Conservation (phyloP, 1,140 invertebrate species). For the Sycophaga agraensis region DNA sequence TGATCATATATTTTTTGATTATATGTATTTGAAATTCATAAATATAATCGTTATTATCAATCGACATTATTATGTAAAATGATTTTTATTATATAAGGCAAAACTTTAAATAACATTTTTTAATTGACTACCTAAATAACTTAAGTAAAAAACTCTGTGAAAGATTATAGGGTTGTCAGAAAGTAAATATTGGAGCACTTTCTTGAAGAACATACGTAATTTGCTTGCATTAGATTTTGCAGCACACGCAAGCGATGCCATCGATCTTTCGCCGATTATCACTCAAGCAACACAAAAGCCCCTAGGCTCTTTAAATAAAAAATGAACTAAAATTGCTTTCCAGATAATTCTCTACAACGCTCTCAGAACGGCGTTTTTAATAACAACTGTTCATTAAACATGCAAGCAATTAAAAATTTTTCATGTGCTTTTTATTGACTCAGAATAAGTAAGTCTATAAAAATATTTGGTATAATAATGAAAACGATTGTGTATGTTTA, state of each 20-base stretch:
- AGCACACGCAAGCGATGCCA: slow-evolving; percentile 17
- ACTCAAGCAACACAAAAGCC: slow-evolving; percentile 16
- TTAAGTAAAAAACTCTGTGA: not conserved
- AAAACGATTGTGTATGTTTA: too few species aligned
- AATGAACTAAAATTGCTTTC: slow-evolving; percentile 21
- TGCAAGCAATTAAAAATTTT: slow-evolving; percentile 1
- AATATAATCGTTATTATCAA: too few species aligned
- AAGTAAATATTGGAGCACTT: slow-evolving; percentile 20
- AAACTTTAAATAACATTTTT: not conserved
- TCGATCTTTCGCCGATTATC: slow-evolving; percentile 26
- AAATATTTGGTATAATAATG: too few species aligned
- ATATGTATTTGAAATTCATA: too few species aligned
- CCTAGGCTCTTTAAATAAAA: slow-evolving; percentile 21
- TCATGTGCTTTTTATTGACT: too few species aligned
- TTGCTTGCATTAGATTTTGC: slow-evolving; percentile 14
- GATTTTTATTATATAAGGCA: not conserved
- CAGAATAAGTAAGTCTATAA: too few species aligned
- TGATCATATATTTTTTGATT: too few species aligned
- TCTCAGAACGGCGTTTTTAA: slow-evolving; percentile 7
- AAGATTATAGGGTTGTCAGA: slow-evolving; percentile 1
- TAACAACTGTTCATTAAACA: slow-evolving; percentile 5
- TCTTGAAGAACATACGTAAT: slow-evolving; percentile 15
- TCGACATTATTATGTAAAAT: too few species aligned
- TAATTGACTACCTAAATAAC: not conserved
- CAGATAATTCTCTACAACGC: slow-evolving; percentile 15